Evolutionary conservation across 2,113 vertebrate genomes (phyloP), one percentile per base, ranked within the genome.

Genomic region (Pedionomus torquatus): DNA sequence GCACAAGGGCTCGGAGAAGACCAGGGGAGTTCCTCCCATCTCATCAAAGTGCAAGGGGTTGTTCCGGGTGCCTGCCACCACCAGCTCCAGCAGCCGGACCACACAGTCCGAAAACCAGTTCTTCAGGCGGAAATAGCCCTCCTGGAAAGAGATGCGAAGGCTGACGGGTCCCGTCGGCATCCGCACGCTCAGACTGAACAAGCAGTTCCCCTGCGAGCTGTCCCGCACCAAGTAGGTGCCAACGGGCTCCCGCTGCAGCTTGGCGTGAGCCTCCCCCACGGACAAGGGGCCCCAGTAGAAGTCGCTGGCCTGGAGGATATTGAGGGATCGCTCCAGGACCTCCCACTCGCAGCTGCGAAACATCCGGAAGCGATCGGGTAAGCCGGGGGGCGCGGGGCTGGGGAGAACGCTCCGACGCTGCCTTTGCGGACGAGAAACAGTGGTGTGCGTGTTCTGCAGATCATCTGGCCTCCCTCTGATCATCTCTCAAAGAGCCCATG

Each of bases 231-330:
- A 86, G 57, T 98, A 98, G 68, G 98, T 98, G 72, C 98, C 98
- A 0, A 97, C 97, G 0, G 97, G 96, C 72, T 97, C 96, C 46
- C 1, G 57, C 48, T 94, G 87, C 49, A 98, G 97, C 87, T 96
- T 97, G 61, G 97, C 96, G 0, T 98, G 98, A 44, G 98, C 98
- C 91, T 98, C 97, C 12, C 93, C 89, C 37, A 97, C 97, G 0
- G 97, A 96, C 76, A 98, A 87, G 37, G 98, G 97, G 25, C 98
- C 98, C 97, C 98, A 98, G 79, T 98, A 98, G 89, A 98, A 98
- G 90, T 97, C 97, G 11, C 97, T 96, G 93, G 95, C 96, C 93
- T 97, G 95, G 9, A 98, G 97, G 82, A 96, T 95, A 63, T 72
- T 90, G 82, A 98, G 93, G 35, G 96, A 97, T 55, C 97, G 90